Percentiles rank a stretch among this genome's conserved stretches.
These are phyloP conservation scores for Aelia acuminata DNA, from an alignment of 2,888 invertebrate genomes.

Conservation along the genomic window DNA sequence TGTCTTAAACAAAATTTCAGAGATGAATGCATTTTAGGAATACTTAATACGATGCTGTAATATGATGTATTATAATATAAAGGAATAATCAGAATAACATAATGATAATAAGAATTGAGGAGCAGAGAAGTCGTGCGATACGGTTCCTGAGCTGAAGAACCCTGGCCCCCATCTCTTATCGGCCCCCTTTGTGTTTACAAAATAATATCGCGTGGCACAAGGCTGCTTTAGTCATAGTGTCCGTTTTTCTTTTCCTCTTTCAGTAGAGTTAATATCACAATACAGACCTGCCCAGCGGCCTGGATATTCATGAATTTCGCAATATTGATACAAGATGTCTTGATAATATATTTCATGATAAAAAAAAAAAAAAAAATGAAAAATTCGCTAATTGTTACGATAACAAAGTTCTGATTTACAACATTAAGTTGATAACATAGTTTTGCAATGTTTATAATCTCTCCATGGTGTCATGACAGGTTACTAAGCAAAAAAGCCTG, in stretches of 20 bases:
- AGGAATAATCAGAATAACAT: not conserved
- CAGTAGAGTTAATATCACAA: not conserved
- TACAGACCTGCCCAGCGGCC: not conserved
- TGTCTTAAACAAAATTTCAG: too few relatives aligned
- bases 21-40: too few relatives aligned
- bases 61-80: not conserved
- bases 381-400: too few relatives aligned
- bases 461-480: too few relatives aligned
- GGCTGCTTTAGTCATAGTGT: constrained; percentile 6
- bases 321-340: not conserved
- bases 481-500: too few relatives aligned
- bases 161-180: constrained; percentile 2
- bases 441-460: too few relatives aligned
- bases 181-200: constrained; percentile 27
- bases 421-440: too few relatives aligned
- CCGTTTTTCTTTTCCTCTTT: not conserved
- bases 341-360: too few relatives aligned
- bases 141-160: not conserved
- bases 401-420: too few relatives aligned
- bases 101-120: not conserved
- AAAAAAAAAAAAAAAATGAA: too few relatives aligned
- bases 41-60: too few relatives aligned
- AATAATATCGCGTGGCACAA: constrained; percentile 55
- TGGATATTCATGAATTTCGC: not conserved
- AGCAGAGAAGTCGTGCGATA: not conserved